phyloP scores from a whole-genome alignment of 2,888 invertebrate genomes.

The Sarcophaga variegata region DNA sequence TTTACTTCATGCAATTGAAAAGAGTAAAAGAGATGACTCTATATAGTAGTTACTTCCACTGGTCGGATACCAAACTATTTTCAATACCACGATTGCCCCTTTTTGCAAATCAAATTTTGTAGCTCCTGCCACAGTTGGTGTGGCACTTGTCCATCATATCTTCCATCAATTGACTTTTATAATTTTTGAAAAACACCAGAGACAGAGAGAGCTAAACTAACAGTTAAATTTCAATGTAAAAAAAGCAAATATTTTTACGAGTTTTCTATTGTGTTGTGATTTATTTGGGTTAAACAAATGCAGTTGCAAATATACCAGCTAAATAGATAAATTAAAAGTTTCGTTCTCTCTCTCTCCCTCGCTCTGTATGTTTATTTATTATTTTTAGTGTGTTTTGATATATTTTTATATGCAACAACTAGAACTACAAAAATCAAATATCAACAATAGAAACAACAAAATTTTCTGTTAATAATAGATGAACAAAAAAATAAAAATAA shows the following conservation, averaged over 20 bases:
- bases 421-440: too few relatives aligned
- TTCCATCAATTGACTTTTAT: too few relatives aligned
- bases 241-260: slow-evolving; percentile 10
- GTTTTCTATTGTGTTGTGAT: slow-evolving; percentile 29
- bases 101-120: too few relatives aligned
- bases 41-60: too few relatives aligned
- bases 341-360: neutral
- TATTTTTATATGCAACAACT: neutral
- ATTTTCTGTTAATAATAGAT: slow-evolving; percentile 31
- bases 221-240: slow-evolving; percentile 18
- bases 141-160: too few relatives aligned
- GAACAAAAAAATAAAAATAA: neutral
- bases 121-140: too few relatives aligned
- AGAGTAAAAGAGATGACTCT: too few relatives aligned
- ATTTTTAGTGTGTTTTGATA: neutral
- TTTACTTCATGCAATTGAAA: too few relatives aligned
- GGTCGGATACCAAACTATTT: too few relatives aligned
- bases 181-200: too few relatives aligned
- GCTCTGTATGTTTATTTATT: neutral
- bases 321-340: slow-evolving; percentile 43
- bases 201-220: neutral
- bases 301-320: slow-evolving; percentile 18
- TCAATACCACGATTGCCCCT: too few relatives aligned
- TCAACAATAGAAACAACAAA: neutral
- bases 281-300: slow-evolving; percentile 43